Evolutionary conservation across 2,888 invertebrate genomes (phyloP), one percentile per base, ranked within the genome.

Genomic region (Nephrocerus scutellatus): DNA sequence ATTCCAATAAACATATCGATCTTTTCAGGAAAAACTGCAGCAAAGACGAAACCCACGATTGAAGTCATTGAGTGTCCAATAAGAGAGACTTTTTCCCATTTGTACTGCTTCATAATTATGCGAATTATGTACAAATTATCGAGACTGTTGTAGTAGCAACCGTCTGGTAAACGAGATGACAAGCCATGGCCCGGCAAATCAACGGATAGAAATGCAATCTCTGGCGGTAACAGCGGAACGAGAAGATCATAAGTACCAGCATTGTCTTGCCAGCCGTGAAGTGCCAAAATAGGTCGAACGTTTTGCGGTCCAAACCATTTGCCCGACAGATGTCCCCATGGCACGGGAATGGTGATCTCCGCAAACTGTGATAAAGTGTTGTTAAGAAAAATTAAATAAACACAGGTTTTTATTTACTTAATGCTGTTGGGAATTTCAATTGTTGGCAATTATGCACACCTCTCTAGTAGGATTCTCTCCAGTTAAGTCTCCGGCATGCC

Each of bases 251-350:
- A 87, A 0, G 81, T 75, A n/a, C 80, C 81, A 4, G 83, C 81
- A 60, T 85, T 87, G 60, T 87, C 86, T 63, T 78, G 80, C 83
- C 84, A 84, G 0, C 86, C 86, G 59, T 86, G 86, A 2, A 85
- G 54, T 1, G 79, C 79, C 28, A 87, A 56, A 33, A 86, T 73
- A 1, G 84, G 84, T 42, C 78, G 60, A 1, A 61, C 55, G 51
- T 76, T 68, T 46, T 73, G 73, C 10, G 71, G 72, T 6, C 83
- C 83, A 79, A 80, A 85, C 69, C 81, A 72, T 62, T 81, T 83
- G 2, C 76, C 83, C 4, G 80, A 72, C 24, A 84, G 53, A 52
- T 80, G 74, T 0, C 84, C 84, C 77, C 78, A 82, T 22, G 79
- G 76, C 1, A 81, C 74, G 25, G 78, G 76, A 36, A 84, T 80